Evolutionary conservation across 1,140 invertebrate species (phyloP), one percentile per base, ranked within the genome.

Genomic region (Ostrea edulis): DNA sequence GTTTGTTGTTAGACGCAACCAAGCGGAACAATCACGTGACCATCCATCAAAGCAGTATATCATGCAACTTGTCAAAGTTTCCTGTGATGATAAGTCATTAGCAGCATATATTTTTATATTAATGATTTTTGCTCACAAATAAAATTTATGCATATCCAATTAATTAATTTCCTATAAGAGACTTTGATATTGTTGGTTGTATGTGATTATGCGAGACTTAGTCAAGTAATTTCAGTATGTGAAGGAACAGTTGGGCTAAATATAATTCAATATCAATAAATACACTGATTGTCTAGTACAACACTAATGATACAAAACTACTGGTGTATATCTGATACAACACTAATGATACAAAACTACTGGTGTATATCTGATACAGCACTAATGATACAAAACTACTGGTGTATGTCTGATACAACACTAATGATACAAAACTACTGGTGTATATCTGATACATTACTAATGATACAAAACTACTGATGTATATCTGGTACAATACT

Each of bases 21-120:
- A 77, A 77, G 25, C 68, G 68, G 68, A 77, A 77, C 68, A 25
- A 77, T 29, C 68, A 77, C 68, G 68, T 77, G 68, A 35, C 25
- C n/a, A 7, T 62, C 25, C 9, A 77, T 8, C 68, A 77, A 44
- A 9, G 68, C 25, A 25, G 25, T 77, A 12, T 77, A 25, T 77
- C 68, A 29, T 35, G 14, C 9, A 77, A 35, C 25, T 14, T 29
- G 68, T 77, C 68, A 77, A 77, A 29, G 68, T 77, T 77, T 77
- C 22, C 22, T 35, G 29, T 35, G 68, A 77, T 77, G 29, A 77
- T 77, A n/a, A 68, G 22, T 22, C 29, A 77, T 12, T 25, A 29
- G 25, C 22, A 35, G 35, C 35, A 29, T 14, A 77, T 77, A 29
- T 77, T 29, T 77, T 77, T 12, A 29, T 14, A 29, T 77, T 71